Conservation (phyloP, 2,888 invertebrate species). For the Platycheirus rosarum region DNA sequence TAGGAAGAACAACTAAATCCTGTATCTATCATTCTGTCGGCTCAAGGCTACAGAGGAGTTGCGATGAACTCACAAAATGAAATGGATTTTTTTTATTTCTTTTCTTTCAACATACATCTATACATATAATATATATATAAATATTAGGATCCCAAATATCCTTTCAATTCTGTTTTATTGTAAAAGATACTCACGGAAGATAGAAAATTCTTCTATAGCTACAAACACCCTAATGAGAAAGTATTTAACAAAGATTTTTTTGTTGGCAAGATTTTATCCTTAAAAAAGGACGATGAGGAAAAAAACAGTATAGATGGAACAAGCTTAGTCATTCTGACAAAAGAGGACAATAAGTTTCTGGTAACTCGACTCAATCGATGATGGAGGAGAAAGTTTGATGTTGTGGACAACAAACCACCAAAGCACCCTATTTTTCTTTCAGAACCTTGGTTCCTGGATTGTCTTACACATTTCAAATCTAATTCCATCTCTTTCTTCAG, state of each 20-base stretch:
- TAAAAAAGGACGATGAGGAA: constrained; percentile 38
- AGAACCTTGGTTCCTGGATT: background rate
- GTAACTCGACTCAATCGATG: constrained; percentile 30
- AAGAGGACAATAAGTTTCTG: constrained; percentile 25
- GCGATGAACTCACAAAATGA: constrained; percentile 49
- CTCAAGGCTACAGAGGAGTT: constrained; percentile 40
- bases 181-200: constrained; percentile 23
- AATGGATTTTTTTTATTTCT: constrained; percentile 7
- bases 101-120: no score
- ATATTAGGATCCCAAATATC: constrained; percentile 11
- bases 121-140: no score
- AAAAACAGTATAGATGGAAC: constrained; percentile 12
- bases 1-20: constrained; percentile 38
- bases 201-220: constrained; percentile 34
- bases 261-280: background rate
- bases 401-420: constrained; percentile 30
- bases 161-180: constrained; percentile 35
- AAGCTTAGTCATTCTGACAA: constrained; percentile 4
- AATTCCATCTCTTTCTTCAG: constrained; percentile 16
- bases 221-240: constrained; percentile 36
- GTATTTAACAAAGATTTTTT: constrained; percentile 34
- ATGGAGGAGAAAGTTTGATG: constrained; percentile 62
- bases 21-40: constrained; percentile 47
- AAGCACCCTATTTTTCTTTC: constrained; percentile 51
- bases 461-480: constrained; percentile 46